phyloP scores from a whole-genome alignment of 1,140 invertebrate species.

The Lasioglossum albipes region DNA sequence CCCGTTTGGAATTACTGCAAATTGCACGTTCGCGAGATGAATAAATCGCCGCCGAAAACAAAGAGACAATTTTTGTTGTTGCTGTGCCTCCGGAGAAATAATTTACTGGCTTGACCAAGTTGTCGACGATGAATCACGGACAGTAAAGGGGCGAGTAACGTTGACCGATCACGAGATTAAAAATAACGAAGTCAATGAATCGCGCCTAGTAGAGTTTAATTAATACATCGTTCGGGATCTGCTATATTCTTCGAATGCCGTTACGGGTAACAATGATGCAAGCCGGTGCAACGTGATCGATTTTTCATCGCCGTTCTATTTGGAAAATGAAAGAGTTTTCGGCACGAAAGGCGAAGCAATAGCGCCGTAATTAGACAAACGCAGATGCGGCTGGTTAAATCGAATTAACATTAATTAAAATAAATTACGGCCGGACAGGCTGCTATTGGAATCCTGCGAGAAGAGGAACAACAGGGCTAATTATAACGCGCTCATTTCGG shows the following conservation, averaged over 20 bases:
- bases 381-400: background rate
- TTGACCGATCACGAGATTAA: conserved; percentile 19
- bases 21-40: conserved; percentile 49
- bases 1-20: conserved; percentile 52
- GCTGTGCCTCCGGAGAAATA: background rate
- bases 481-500: background rate
- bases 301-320: background rate
- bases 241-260: background rate
- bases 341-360: background rate
- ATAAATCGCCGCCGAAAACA: conserved; percentile 25
- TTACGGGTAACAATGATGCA: background rate
- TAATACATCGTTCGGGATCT: conserved; percentile 1
- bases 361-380: conserved; percentile 5
- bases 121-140: conserved; percentile 21
- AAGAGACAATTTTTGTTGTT: background rate
- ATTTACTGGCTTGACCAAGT: conserved; percentile 32
- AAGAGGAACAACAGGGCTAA: background rate
- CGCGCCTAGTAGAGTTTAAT: conserved; percentile 14
- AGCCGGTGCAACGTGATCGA: background rate
- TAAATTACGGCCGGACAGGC: background rate
- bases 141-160: conserved; percentile 14
- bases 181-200: conserved; percentile 22
- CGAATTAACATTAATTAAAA: conserved; percentile 1
- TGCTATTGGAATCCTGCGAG: background rate
- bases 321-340: background rate